A percentile compares a stretch with the other conserved stretches of the same genome.
Evolutionary conservation across 2,113 vertebrate species (phyloP).

Genomic region (Pteruthius melanotis): DNA sequence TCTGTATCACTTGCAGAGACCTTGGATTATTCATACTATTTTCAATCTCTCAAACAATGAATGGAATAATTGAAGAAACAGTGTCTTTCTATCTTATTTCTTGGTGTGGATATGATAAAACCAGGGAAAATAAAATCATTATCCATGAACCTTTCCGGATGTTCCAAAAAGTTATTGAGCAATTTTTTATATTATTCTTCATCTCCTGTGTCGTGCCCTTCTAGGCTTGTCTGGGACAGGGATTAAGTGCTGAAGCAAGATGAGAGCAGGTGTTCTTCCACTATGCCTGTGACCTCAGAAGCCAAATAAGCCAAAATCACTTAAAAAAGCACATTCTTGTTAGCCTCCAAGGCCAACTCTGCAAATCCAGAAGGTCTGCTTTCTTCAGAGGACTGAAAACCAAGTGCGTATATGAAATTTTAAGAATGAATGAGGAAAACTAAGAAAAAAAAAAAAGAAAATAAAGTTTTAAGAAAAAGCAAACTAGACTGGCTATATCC

Average conservation of each 20-base stretch:
- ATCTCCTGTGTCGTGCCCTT: not conserved
- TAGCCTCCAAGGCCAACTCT: not conserved
- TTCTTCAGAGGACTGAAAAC: not conserved
- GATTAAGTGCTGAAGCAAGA: slow-evolving; percentile 34
- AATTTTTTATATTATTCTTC: not conserved
- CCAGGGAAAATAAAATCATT: not conserved
- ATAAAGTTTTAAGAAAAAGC: no score
- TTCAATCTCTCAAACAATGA: not conserved
- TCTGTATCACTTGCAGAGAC: not conserved
- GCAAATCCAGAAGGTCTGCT: not conserved
- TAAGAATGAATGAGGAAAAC: not conserved
- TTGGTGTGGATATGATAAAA: not conserved
- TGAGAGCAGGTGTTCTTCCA: slow-evolving; percentile 40
- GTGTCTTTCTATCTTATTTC: not conserved
- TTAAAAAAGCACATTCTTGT: slow-evolving; percentile 18
- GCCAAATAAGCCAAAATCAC: slow-evolving; percentile 13
- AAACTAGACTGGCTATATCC: not conserved
- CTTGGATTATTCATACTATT: not conserved
- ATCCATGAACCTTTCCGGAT: not conserved
- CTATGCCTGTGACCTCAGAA: slow-evolving; percentile 7
- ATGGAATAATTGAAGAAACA: not conserved
- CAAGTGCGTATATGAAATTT: not conserved
- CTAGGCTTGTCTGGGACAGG: slow-evolving; percentile 17
- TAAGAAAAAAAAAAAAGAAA: fast-evolving
- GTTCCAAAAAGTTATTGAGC: not conserved